Conservation (phyloP, 1,140 invertebrate species). For the Drosophila sp. region DNA sequence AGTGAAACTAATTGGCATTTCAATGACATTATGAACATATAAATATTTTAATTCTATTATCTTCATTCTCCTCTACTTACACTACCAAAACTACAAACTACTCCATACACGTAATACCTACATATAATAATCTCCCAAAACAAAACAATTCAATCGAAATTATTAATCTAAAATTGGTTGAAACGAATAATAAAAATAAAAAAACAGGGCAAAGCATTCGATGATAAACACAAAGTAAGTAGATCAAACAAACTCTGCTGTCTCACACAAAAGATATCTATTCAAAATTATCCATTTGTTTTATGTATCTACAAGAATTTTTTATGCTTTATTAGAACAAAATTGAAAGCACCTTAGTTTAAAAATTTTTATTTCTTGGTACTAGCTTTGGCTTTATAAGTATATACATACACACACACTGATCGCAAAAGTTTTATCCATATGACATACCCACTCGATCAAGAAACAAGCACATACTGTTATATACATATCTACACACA, state of each 20-base stretch:
- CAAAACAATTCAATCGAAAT: slow-evolving; percentile 53
- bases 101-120: slow-evolving; percentile 36
- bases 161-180: slow-evolving; percentile 13
- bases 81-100: slow-evolving; percentile 58
- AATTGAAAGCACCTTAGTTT: slow-evolving; percentile 45
- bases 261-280: slow-evolving; percentile 27
- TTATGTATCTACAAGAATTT: slow-evolving; percentile 46
- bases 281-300: slow-evolving; percentile 40
- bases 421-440: slow-evolving; percentile 40
- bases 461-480: slow-evolving; percentile 29
- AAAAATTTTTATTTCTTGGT: slow-evolving; percentile 33
- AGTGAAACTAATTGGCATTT: slow-evolving; percentile 61
- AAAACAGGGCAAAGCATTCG: slow-evolving; percentile 81
- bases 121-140: slow-evolving; percentile 33
- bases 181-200: not conserved
- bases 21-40: slow-evolving; percentile 22
- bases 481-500: slow-evolving; percentile 34
- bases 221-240: slow-evolving; percentile 82
- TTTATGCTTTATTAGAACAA: slow-evolving; percentile 57
- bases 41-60: slow-evolving; percentile 59
- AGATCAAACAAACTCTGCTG: slow-evolving; percentile 47
- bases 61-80: slow-evolving; percentile 63
- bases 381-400: slow-evolving; percentile 30
- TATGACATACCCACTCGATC: slow-evolving; percentile 30
- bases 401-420: slow-evolving; percentile 35